phyloP scores from a whole-genome alignment of 2,888 invertebrate species.

The Mactromeris polynyma region DNA sequence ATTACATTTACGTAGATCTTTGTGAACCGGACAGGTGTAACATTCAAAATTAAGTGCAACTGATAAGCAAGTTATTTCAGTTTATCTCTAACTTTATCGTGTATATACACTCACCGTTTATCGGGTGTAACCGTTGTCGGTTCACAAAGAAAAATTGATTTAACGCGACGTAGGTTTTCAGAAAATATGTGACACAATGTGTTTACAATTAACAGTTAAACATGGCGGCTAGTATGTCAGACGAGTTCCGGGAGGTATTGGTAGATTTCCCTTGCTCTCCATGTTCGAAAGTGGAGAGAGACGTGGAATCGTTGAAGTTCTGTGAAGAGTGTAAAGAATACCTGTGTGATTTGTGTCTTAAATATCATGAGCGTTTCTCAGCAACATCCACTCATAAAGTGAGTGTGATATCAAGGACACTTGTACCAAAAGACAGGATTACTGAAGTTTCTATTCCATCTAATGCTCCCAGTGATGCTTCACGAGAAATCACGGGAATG shows the following conservation, averaged over 20 bases:
- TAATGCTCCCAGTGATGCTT: not conserved
- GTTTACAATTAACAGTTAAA: not conserved
- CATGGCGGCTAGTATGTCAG: conserved; percentile 5
- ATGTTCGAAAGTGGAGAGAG: not conserved
- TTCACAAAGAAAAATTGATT: too few species aligned
- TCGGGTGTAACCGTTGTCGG: too few species aligned
- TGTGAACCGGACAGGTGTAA: too few species aligned
- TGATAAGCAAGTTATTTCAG: too few species aligned
- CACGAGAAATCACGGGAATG: conserved; percentile 17
- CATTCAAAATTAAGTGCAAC: too few species aligned
- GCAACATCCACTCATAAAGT: conserved; percentile 13
- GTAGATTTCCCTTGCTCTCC: conserved; percentile 11
- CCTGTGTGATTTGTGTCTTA: not conserved
- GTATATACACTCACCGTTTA: too few species aligned
- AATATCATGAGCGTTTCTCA: conserved; percentile 11
- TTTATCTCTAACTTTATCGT: too few species aligned
- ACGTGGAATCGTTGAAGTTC: not conserved
- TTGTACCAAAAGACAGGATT: not conserved
- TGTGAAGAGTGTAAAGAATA: conserved; percentile 22
- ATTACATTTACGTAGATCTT: too few species aligned
- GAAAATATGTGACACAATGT: not conserved
- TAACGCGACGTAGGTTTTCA: not conserved
- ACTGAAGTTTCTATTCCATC: not conserved
- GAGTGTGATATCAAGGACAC: not conserved
- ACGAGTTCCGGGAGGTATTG: not conserved